Conservation (phyloP, 2,113 vertebrate species). For the Lathamus discolor region DNA sequence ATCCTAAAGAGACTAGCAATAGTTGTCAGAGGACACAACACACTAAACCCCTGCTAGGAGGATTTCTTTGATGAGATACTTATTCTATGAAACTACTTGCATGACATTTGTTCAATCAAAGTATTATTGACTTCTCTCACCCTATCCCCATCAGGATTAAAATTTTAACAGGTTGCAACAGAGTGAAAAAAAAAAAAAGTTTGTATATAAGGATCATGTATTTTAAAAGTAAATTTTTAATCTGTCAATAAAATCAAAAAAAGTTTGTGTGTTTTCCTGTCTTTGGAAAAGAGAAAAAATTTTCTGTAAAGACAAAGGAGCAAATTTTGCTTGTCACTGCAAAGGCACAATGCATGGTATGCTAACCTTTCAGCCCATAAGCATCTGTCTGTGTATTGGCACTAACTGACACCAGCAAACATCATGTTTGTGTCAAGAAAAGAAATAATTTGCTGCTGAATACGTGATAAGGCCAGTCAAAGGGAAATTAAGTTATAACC, state of each 20-base stretch:
- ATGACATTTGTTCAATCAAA: background rate
- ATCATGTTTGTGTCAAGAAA: background rate
- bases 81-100: background rate
- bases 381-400: background rate
- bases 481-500: background rate
- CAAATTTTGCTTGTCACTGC: background rate
- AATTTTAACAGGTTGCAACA: background rate
- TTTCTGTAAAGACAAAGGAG: background rate
- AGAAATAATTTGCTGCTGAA: background rate
- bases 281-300: background rate
- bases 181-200: background rate
- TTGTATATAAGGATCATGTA: background rate
- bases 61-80: background rate
- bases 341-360: background rate
- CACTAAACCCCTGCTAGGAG: background rate
- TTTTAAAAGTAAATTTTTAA: background rate
- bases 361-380: background rate
- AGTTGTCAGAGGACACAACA: background rate
- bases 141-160: background rate
- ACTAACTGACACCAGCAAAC: background rate
- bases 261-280: background rate
- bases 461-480: background rate
- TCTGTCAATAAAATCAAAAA: background rate
- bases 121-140: background rate
- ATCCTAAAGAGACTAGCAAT: background rate